Evolutionary conservation across 1,140 invertebrate genomes (phyloP).

Genomic region (Pectinophora gossypiella): DNA sequence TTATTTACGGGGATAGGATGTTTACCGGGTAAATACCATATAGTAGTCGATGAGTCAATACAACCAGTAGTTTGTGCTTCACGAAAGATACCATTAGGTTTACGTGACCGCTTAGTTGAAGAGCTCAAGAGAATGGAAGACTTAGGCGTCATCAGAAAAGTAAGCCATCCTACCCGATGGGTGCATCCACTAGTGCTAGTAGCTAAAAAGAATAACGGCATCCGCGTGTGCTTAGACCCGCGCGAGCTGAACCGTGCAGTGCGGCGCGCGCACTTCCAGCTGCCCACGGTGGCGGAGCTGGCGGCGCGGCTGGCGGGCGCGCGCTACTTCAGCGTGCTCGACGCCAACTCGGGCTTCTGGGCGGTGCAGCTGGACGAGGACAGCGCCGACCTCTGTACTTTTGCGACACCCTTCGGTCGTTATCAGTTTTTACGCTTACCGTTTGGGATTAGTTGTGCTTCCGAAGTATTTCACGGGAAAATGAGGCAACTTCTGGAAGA

Average conservation of each 20-base stretch:
- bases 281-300: conserved; percentile 29
- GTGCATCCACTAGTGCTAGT: too few relatives aligned
- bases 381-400: conserved; percentile 37
- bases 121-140: too few relatives aligned
- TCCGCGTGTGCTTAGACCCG: conserved; percentile 39
- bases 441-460: conserved; percentile 32
- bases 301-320: conserved; percentile 18
- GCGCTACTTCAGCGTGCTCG: conserved; percentile 13
- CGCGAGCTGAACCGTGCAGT: conserved; percentile 39
- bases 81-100: too few relatives aligned
- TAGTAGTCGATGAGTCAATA: too few relatives aligned
- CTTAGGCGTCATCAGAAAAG: too few relatives aligned
- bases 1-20: too few relatives aligned
- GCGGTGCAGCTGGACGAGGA: conserved; percentile 17
- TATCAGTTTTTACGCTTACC: conserved; percentile 37
- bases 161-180: too few relatives aligned
- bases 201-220: conserved; percentile 20
- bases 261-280: conserved; percentile 23
- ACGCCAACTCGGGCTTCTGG: conserved; percentile 20
- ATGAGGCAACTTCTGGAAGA: conserved; percentile 28
- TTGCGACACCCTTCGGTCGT: conserved; percentile 35
- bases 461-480: conserved; percentile 44
- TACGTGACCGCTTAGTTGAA: too few relatives aligned
- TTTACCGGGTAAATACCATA: too few relatives aligned
- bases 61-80: too few relatives aligned